phyloP scores from a whole-genome alignment of 2,797 vertebrate species.

The Spea hammondii region DNA sequence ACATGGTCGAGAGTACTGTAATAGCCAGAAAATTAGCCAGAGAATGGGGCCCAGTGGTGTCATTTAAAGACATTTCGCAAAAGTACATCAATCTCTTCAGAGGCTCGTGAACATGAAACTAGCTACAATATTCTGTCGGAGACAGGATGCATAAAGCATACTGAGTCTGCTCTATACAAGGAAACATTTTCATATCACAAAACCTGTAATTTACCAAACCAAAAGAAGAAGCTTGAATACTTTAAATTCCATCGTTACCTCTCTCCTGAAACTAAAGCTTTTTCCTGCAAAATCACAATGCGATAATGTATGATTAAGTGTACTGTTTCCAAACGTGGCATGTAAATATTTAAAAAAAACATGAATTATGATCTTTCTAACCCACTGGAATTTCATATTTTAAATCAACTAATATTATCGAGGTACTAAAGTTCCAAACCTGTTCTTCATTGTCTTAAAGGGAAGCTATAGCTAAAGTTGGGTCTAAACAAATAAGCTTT shows the following conservation, averaged over 20 bases:
- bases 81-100: conserved; percentile 48
- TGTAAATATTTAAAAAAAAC: not conserved
- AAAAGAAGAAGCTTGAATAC: conserved; percentile 16
- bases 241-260: conserved; percentile 28
- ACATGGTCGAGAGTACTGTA: conserved; percentile 47
- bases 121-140: conserved; percentile 34
- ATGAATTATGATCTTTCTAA: not conserved
- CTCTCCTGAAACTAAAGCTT: not conserved
- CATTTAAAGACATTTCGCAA: conserved; percentile 46
- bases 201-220: conserved; percentile 36
- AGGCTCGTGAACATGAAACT: conserved; percentile 34
- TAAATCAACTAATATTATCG: not conserved
- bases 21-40: conserved; percentile 49
- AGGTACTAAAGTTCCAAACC: not conserved
- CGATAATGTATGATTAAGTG: not conserved
- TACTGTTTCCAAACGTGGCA: not conserved
- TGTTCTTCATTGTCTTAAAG: not conserved
- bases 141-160: conserved; percentile 21
- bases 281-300: not conserved
- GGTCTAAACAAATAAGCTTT: not conserved
- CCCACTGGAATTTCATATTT: not conserved
- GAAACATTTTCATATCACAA: conserved; percentile 34
- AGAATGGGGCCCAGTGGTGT: conserved; percentile 44
- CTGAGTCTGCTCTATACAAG: conserved; percentile 14
- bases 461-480: not conserved